Base-by-base conservation (phyloP, 2,888 invertebrate species). In the Chorisops tibialis region DNA sequence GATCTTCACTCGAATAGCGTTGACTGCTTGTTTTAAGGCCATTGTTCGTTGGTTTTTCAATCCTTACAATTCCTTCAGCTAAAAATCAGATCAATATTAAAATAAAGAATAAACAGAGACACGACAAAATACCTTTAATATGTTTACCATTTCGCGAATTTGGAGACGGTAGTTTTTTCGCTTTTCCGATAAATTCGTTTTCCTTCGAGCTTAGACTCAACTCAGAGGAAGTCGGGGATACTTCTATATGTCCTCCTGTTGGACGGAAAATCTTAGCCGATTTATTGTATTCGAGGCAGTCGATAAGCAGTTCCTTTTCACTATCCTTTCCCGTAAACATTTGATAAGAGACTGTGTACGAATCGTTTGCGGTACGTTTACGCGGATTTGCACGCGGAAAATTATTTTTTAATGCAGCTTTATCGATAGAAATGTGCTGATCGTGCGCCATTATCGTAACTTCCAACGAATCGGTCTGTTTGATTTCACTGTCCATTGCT, bases 1-100 rank as follows among this genome's bases (percentile, higher is more conserved):
- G 79, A 77, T 88, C 88, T 69, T 87, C 86, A 68, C 83, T 85
- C 61, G 83, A 81, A 71, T 88, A 88, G 64, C 86, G 80, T 72
- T 87, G 85, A 62, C 39, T 56, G 16, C 30, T 61, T 11, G 50
- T 22, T 63, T 67, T 67, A 12, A 64, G 47, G 21, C 63, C 62
- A 45, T 56, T 56, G 30, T 7, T 38, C n/a, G 14, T 21, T 6
- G 47, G 38, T n/a, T 59, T 59, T 59, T 59, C 59, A 37, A 59
- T 59, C 4, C 49, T 35, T 9, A 59, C 59, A 30, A 48, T 48
- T 11, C 48, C 48, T 49, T 50, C 43, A 45, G 52, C 52, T 52
- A 30, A n/a, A 39, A 37, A 45, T 59, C 21, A n/a, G 51, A 39
- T 22, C 22, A 7, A 24, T 24, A 37, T 37, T 45, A 37, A 21